A percentile compares a stretch with the other conserved stretches of the same genome.
Conservation (phyloP, 2,113 vertebrate species). For the Hydropotes inermis region DNA sequence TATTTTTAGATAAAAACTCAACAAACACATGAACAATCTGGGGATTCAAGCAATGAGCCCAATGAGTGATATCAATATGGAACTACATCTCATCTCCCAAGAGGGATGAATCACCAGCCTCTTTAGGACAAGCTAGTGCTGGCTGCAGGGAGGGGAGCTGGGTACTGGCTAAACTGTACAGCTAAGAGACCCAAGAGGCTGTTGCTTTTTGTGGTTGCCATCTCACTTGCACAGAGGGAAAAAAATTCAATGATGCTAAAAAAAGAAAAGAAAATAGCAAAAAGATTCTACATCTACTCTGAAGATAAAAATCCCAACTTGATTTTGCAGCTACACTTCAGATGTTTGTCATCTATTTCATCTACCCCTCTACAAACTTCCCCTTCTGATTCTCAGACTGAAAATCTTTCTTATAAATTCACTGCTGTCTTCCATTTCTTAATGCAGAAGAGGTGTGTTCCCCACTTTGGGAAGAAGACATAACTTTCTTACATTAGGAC, state of each 20-base stretch:
- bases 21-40: conserved; percentile 43
- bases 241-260: not conserved
- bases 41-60: not conserved
- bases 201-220: conserved; percentile 38
- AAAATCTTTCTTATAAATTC: not conserved
- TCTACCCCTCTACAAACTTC: not conserved
- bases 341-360: not conserved
- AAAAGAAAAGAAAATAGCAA: not conserved
- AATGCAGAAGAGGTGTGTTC: not conserved
- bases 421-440: not conserved
- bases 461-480: not conserved
- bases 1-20: conserved; percentile 71
- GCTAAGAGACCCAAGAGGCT: conserved; percentile 36
- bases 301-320: conserved; percentile 6
- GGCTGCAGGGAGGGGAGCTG: conserved; percentile 4
- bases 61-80: conserved; percentile 72
- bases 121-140: conserved; percentile 61
- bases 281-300: conserved; percentile 19
- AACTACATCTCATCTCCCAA: conserved; percentile 68
- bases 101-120: conserved; percentile 70
- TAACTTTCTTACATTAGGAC: not conserved
- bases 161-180: not conserved
- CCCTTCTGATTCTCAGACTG: not conserved
- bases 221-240: not conserved
- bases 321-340: conserved; percentile 8